phyloP scores from a whole-genome alignment of 2,888 invertebrate species.

The Coelopa pilipes region DNA sequence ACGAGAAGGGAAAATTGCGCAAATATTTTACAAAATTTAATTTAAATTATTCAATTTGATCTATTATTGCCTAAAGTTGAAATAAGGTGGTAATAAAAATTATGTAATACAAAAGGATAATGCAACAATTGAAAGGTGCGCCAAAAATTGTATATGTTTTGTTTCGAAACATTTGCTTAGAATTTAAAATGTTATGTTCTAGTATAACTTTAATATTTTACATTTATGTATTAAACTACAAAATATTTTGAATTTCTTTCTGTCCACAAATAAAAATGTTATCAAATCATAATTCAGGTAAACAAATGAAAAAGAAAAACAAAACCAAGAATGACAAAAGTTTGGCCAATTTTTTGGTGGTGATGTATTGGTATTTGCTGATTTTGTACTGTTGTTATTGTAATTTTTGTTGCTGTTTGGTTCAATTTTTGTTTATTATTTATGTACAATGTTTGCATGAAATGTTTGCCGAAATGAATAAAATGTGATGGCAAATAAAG shows the following conservation, averaged over 20 bases:
- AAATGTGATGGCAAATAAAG: background rate
- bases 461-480: too few relatives aligned
- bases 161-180: constrained; percentile 16
- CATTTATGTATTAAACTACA: constrained; percentile 15
- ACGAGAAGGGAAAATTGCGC: constrained; percentile 20
- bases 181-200: constrained; percentile 6
- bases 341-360: constrained; percentile 17
- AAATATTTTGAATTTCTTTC: background rate
- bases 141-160: constrained; percentile 22
- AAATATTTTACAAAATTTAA: constrained; percentile 28
- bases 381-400: constrained; percentile 10
- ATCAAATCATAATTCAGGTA: background rate
- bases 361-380: constrained; percentile 14
- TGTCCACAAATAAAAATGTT: background rate
- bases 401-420: constrained; percentile 1
- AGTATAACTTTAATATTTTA: constrained; percentile 11
- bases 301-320: background rate
- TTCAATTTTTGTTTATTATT: background rate
- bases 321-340: background rate
- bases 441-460: too few relatives aligned
- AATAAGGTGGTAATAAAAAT: background rate
- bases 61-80: background rate
- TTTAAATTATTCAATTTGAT: background rate
- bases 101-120: constrained; percentile 33
- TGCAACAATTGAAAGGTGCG: constrained; percentile 34